Base-by-base conservation (phyloP, 2,113 vertebrate genomes). In the Erpornis zantholeuca region DNA sequence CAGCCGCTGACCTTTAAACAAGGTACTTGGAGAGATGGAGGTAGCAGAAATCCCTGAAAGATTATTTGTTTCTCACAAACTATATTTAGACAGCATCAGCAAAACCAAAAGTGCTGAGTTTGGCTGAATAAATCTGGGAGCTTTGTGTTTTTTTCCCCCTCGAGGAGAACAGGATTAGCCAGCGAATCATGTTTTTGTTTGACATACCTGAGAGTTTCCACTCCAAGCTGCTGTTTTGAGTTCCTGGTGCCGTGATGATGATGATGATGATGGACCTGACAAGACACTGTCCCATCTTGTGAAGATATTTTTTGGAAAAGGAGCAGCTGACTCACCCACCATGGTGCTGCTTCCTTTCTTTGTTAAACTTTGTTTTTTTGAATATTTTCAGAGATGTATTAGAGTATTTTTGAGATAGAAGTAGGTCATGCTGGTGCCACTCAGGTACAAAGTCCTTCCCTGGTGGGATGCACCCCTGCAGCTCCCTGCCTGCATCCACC, bases 171-270 rank as follows among this genome's bases (percentile, higher is more conserved):
- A 40, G 90, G 68, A 80, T 95, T 91, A 87, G 75, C 77, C 66
- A 81, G 80, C 0, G 20, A 96, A 69, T 52, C 11, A 14, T 96
- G 49, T 92, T 97, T 97, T 93, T 89, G 45, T 96, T 96, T 83
- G 83, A 83, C 95, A 91, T 97, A 97, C 85, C 92, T 95, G 91
- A 95, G 90, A 87, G 83, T 93, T 97, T 97, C 94, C 82, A 85
- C 86, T 75, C 82, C 69, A n/a, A 47, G 69, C 16, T 66, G 54
- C 70, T 9, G 3, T 80, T 86, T 52, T 42, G 82, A 94, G 80
- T 56, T 52, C 59, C 81, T 7, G 7, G 13, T 86, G 47, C 42
- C 0, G 0, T 23, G 65, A 38, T 63, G 82, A 23, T 54, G 88
- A 25, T 53, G 88, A 20, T 3, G 15, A 25, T 45, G 65, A 54